These are phyloP conservation scores for Gambusia holbrooki DNA, from an alignment of 2,113 vertebrate species.

Conservation along the genomic window DNA sequence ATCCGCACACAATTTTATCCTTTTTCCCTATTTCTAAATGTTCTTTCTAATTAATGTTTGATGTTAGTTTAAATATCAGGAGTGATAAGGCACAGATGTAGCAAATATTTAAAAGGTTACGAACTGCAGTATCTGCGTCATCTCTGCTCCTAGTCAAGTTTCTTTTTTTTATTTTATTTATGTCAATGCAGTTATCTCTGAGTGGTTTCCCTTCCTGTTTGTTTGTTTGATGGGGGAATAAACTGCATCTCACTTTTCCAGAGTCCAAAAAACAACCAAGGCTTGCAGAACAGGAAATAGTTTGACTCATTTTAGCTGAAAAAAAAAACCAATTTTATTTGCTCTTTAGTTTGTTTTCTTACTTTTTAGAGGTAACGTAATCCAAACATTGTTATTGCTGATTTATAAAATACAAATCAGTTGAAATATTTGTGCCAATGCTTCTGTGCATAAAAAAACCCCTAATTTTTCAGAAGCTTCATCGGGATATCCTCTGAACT, in stretches of 20 bases:
- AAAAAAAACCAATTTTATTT: conserved; percentile 42
- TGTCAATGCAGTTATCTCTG: conserved; percentile 28
- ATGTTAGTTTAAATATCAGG: conserved; percentile 12
- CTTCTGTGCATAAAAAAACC: not conserved
- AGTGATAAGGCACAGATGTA: not conserved
- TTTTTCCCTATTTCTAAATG: not conserved
- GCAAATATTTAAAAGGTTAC: conserved; percentile 16
- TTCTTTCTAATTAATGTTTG: conserved; percentile 2
- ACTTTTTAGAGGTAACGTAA: conserved; percentile 22
- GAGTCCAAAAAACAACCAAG: conserved; percentile 63
- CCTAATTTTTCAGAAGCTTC: not conserved
- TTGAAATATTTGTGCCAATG: not conserved
- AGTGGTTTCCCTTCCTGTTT: conserved; percentile 12
- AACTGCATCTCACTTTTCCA: conserved; percentile 23
- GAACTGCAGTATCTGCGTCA: conserved; percentile 12
- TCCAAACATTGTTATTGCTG: conserved; percentile 27
- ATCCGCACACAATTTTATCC: not conserved
- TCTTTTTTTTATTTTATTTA: not conserved
- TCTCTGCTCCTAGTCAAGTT: conserved; percentile 18
- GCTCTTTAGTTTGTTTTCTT: conserved; percentile 8
- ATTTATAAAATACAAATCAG: conserved; percentile 11
- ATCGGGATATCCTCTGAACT: not conserved
- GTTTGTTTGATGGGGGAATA: conserved; percentile 28
- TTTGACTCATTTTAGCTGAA: conserved; percentile 56
- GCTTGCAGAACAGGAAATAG: conserved; percentile 4